Conservation (phyloP, 2,113 vertebrate genomes). For the Amblyopsis rosae region DNA sequence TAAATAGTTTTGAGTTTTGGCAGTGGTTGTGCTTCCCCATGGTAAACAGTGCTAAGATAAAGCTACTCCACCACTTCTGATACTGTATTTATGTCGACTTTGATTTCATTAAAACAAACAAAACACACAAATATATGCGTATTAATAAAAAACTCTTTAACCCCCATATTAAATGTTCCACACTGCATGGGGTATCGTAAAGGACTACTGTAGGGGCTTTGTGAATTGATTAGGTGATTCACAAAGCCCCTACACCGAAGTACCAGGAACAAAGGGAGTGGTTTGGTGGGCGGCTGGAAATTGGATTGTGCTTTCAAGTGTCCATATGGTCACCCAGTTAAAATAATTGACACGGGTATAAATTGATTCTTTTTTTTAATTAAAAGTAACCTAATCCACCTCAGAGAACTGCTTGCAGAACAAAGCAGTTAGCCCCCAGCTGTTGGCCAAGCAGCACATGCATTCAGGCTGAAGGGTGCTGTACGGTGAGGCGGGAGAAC, state of each 20-base stretch:
- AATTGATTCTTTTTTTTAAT: conserved; percentile 80
- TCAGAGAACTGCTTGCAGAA: conserved; percentile 64
- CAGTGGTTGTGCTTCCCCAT: too few species aligned
- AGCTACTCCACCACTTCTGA: too few species aligned
- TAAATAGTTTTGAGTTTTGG: too few species aligned
- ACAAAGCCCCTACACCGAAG: conserved; percentile 28
- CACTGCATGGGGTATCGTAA: conserved; percentile 3
- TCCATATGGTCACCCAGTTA: conserved; percentile 75
- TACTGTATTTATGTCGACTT: too few species aligned
- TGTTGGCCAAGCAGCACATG: conserved; percentile 53
- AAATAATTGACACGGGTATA: conserved; percentile 62
- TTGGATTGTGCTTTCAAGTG: conserved; percentile 76
- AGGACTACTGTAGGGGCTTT: conserved; percentile 10
- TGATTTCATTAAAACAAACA: not conserved
- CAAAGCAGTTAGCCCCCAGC: conserved; percentile 72
- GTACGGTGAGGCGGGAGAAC: not conserved
- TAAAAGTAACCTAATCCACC: conserved; percentile 78
- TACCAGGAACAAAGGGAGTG: conserved; percentile 49
- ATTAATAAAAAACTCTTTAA: conserved; percentile 19
- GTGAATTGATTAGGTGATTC: conserved; percentile 48
- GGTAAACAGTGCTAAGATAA: too few species aligned
- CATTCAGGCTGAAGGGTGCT: conserved; percentile 9
- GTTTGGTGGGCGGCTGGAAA: conserved; percentile 47
- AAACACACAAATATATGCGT: not conserved
- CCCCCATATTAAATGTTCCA: not conserved